Conservation (phyloP, 2,797 vertebrate genomes). For the Clarias pachynema region DNA sequence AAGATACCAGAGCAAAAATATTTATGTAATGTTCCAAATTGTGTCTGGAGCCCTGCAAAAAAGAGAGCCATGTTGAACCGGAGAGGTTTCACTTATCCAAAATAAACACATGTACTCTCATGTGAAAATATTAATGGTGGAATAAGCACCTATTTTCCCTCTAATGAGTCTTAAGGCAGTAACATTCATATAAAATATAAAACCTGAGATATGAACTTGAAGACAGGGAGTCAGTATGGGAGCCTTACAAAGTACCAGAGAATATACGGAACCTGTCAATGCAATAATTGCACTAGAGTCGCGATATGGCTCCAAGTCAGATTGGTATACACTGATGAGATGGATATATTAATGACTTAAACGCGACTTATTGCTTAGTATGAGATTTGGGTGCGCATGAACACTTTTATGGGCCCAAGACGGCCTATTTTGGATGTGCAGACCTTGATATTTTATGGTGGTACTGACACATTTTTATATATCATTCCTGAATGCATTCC, state of each 20-base stretch:
- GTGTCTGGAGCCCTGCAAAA: conserved; percentile 48
- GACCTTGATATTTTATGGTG: conserved; percentile 34
- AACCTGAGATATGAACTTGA: conserved; percentile 20
- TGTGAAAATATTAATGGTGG: conserved; percentile 45
- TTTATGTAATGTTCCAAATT: conserved; percentile 51
- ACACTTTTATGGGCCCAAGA: conserved; percentile 48
- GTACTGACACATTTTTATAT: conserved; percentile 55
- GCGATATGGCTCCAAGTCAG: conserved; percentile 8
- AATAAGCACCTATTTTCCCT: conserved; percentile 35
- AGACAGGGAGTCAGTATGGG: conserved; percentile 23
- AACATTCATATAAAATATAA: conserved; percentile 32
- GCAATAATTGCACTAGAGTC: conserved; percentile 19
- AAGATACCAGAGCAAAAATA: conserved; percentile 50
- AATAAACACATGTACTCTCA: conserved; percentile 50
- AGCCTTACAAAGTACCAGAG: conserved; percentile 14
- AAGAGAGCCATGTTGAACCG: conserved; percentile 32
- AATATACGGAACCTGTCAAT: conserved; percentile 41
- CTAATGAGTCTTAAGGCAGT: conserved; percentile 39
- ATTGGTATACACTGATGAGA: conserved; percentile 39
- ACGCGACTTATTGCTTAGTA: conserved; percentile 18
- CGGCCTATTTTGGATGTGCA: conserved; percentile 48
- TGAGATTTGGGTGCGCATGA: conserved; percentile 34
- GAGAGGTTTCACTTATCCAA: conserved; percentile 40
- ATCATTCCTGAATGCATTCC: conserved; percentile 53
- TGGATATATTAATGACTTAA: conserved; percentile 35